A percentile compares a stretch with the other conserved stretches of the same genome.
Evolutionary conservation across 1,140 invertebrate species (phyloP).

Genomic region (Ips typographus): DNA sequence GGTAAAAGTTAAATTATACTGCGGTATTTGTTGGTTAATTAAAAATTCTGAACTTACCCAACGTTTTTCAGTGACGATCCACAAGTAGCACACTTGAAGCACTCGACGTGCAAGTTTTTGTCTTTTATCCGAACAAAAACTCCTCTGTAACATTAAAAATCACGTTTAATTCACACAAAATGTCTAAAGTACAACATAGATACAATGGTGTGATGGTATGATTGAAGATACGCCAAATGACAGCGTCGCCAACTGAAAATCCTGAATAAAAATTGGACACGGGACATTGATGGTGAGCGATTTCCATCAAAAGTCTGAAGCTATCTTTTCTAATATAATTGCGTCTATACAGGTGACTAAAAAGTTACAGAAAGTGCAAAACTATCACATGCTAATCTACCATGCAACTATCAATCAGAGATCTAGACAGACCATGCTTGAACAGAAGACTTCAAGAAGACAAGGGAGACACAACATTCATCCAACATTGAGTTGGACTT

Average conservation of each 20-base stretch:
- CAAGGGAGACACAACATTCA: slow-evolving; percentile 22
- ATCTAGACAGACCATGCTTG: not conserved
- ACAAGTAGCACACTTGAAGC: slow-evolving; percentile 95
- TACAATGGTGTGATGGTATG: too few species aligned
- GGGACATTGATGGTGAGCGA: too few species aligned
- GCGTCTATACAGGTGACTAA: too few species aligned
- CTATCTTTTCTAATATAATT: too few species aligned
- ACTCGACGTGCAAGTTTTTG: slow-evolving; percentile 93
- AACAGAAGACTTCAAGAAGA: slow-evolving; percentile 22
- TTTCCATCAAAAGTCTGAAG: too few species aligned
- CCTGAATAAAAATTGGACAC: too few species aligned
- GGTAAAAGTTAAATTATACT: not conserved
- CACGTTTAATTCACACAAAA: too few species aligned
- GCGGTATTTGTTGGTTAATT: not conserved
- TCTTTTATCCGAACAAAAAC: slow-evolving; percentile 96
- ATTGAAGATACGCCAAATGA: too few species aligned
- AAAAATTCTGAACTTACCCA: slow-evolving; percentile 55
- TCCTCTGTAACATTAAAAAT: slow-evolving; percentile 63
- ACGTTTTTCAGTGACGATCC: slow-evolving; percentile 94
- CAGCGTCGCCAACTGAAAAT: too few species aligned
- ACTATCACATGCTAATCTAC: not conserved
- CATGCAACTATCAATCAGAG: not conserved
- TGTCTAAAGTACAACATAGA: too few species aligned
- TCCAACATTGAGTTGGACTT: slow-evolving; percentile 55
- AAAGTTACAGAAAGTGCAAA: not conserved